These are phyloP conservation scores for Pogonognathellus flavescens DNA, from an alignment of 1,140 invertebrate genomes.

Conservation along the genomic window DNA sequence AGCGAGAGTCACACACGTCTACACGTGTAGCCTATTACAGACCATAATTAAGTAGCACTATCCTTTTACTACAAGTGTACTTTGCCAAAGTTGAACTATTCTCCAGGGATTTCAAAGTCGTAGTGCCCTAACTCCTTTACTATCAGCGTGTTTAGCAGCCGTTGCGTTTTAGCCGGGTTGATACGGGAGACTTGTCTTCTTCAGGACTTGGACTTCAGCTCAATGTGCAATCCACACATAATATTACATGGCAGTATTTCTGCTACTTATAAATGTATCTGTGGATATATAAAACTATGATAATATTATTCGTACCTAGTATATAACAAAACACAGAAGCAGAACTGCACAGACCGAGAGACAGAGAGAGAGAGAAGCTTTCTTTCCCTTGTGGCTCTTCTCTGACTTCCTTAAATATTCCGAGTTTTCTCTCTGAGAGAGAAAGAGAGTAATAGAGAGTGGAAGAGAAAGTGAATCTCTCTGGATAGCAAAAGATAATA, in stretches of 20 bases:
- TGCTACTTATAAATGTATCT: neutral
- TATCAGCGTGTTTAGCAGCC: neutral
- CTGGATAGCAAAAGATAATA: conserved; percentile 18
- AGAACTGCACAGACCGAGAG: neutral
- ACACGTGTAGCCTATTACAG: conserved; percentile 48
- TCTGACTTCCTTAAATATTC: conserved; percentile 36
- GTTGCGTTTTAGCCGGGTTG: neutral
- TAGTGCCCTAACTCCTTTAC: conserved; percentile 19
- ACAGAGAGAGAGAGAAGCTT: neutral
- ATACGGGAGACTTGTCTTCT: neutral
- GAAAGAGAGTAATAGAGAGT: neutral
- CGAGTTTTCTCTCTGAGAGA: neutral
- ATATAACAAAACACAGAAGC: neutral
- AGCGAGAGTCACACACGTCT: conserved; percentile 23
- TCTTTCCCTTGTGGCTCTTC: conserved; percentile 18
- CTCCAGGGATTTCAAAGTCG: neutral
- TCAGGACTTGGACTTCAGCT: no score
- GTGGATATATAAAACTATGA: neutral
- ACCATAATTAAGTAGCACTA: conserved; percentile 49
- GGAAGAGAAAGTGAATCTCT: conserved; percentile 24
- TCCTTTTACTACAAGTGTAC: conserved; percentile 47
- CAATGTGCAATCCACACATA: neutral
- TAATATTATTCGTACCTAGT: neutral
- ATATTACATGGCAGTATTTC: neutral
- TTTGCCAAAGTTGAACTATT: conserved; percentile 41